Conservation (phyloP, 1,140 invertebrate species). For the Chironomus tepperi region DNA sequence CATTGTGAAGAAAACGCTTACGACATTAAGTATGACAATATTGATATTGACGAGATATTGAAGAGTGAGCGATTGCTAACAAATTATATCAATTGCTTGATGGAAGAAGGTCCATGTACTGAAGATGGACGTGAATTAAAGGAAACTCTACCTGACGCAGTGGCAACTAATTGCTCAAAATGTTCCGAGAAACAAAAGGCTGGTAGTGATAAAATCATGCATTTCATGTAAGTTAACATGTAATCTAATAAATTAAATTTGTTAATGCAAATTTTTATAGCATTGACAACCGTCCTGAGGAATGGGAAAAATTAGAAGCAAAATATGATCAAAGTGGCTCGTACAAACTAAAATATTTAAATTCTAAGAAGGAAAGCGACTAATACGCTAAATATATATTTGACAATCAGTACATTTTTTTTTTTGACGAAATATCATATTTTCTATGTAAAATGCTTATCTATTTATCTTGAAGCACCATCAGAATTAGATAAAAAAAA, state of each 20-base stretch:
- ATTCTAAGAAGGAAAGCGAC: conserved; percentile 28
- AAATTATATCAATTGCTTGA: conserved; percentile 57
- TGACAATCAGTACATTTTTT: too few relatives aligned
- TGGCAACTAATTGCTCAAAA: conserved; percentile 52
- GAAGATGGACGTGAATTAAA: conserved; percentile 61
- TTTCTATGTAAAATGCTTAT: background rate
- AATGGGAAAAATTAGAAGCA: conserved; percentile 46
- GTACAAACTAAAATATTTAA: conserved; percentile 40
- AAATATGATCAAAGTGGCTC: conserved; percentile 53
- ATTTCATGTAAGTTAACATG: conserved; percentile 33
- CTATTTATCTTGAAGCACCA: background rate
- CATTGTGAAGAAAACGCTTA: conserved; percentile 47
- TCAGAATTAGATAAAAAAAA: background rate
- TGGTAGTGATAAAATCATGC: conserved; percentile 45
- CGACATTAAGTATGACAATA: conserved; percentile 61
- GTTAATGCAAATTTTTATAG: conserved; percentile 30
- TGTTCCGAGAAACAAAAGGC: conserved; percentile 50
- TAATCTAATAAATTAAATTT: background rate
- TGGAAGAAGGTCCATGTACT: conserved; percentile 57
- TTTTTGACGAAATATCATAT: background rate
- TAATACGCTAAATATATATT: too few relatives aligned
- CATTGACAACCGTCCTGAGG: conserved; percentile 46
- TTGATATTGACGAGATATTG: conserved; percentile 59
- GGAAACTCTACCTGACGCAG: conserved; percentile 53
- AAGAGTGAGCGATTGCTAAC: conserved; percentile 53